Base-by-base conservation (phyloP, 2,797 vertebrate genomes). In the Crocodylus rhombifer region DNA sequence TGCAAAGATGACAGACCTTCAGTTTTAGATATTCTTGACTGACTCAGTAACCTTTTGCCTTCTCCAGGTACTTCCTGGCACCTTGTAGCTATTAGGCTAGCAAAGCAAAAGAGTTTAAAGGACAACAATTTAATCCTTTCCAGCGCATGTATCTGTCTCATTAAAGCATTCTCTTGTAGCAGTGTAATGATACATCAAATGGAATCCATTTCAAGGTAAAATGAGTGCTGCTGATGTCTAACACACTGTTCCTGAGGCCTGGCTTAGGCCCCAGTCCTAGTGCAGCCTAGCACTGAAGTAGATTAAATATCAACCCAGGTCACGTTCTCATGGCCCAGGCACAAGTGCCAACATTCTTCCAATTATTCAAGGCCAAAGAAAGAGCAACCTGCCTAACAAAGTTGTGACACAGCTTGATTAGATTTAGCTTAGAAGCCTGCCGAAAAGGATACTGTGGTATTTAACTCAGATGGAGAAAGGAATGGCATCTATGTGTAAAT, bases 291-390 rank as follows among this genome's bases (percentile, higher is more conserved):
- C 96, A 96, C 97, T 96, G 95, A 94, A 97, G 96, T 96, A 97
- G 98, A 98, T 98, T 98, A 98, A 98, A 97, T 98, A 98, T 97
- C 97, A 97, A 93, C 95, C 86, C 94, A 84, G 98, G 98, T 98
- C 98, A 98, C 96, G 92, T 98, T 98, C 98, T 98, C 98, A 98
- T 98, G 98, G 98, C 97, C 98, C 94, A 96, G 95, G 96, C 97
- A 97, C 97, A 97, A 98, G 98, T 97, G 97, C 97, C 98, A 97
- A 98, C 98, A 98, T 98, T 98, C 97, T 97, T 98, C 96, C 97
- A 98, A 98, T 98, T 98, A 98, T 97, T 97, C 97, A 96, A 96
- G 97, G 97, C 98, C 97, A 97, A 95, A 95, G 97, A 97, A 97
- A 95, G 96, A 97, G 97, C 97, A 97, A 97, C 97, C 97, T 97